phyloP scores from a whole-genome alignment of 2,888 invertebrate species.

The Drosophila nigricruria region DNA sequence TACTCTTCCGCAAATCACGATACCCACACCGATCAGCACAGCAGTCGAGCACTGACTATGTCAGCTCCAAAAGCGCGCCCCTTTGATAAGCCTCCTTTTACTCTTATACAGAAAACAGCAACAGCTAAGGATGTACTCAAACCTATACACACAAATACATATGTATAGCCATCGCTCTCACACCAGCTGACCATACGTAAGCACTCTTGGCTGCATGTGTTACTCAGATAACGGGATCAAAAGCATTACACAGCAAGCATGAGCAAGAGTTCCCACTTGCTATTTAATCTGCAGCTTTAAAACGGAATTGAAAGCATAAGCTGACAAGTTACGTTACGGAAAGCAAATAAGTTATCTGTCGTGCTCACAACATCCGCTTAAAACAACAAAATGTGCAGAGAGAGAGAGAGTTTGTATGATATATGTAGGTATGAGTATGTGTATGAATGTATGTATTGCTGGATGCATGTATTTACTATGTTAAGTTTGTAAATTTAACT shows the following conservation, averaged over 20 bases:
- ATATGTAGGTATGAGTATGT: not conserved
- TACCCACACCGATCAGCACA: not conserved
- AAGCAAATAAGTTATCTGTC: slow-evolving; percentile 13
- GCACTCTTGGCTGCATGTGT: not conserved
- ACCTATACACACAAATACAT: not conserved
- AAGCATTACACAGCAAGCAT: not conserved
- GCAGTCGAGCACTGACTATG: not conserved
- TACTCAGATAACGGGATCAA: slow-evolving; percentile 6
- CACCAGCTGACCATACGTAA: not conserved
- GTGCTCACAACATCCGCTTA: not conserved
- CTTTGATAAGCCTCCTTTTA: not conserved
- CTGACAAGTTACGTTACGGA: not conserved
- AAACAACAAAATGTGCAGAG: not conserved
- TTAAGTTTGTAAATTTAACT: not conserved
- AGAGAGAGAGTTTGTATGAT: not conserved
- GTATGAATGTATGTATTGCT: not conserved
- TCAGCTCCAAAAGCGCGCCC: too few relatives aligned
- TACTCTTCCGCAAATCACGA: not conserved
- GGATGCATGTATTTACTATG: not conserved
- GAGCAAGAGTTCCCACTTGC: not conserved
- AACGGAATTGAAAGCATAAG: slow-evolving; percentile 1
- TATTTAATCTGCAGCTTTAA: not conserved
- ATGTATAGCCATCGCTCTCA: not conserved
- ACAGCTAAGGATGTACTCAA: not conserved
- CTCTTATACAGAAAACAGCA: not conserved